Evolutionary conservation across 1,140 invertebrate species (phyloP).

Genomic region (Belonocnema kinseyi): DNA sequence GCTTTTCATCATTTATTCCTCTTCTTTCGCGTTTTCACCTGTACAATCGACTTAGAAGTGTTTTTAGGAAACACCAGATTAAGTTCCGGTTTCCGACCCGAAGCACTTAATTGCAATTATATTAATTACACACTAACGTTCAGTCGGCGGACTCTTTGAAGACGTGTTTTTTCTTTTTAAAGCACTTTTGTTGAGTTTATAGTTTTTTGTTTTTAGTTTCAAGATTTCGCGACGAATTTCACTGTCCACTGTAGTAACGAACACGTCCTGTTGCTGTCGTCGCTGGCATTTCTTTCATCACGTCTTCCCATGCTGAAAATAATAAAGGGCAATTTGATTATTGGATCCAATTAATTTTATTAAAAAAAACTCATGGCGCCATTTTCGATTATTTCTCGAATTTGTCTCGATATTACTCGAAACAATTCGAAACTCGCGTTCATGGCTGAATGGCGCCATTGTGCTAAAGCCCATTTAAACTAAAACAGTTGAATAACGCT

Average conservation of each 20-base stretch:
- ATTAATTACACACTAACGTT: constrained; percentile 21
- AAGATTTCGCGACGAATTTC: constrained; percentile 56
- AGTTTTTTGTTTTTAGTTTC: too few relatives aligned
- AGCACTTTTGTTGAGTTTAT: constrained; percentile 33
- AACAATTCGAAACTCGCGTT: too few relatives aligned
- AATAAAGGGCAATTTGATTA: constrained; percentile 30
- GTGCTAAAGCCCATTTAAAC: too few relatives aligned
- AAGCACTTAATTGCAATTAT: constrained; percentile 7
- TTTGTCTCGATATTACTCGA: too few relatives aligned
- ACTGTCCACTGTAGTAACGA: constrained; percentile 73
- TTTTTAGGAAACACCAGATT: not conserved
- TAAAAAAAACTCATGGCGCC: too few relatives aligned
- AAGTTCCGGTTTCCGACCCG: constrained; percentile 9
- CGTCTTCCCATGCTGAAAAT: constrained; percentile 68
- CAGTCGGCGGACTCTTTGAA: constrained; percentile 14
- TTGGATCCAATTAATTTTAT: not conserved
- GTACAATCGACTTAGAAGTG: constrained; percentile 48
- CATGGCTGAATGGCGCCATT: too few relatives aligned
- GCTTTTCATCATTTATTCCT: constrained; percentile 17
- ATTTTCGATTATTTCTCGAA: too few relatives aligned
- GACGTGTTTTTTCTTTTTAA: constrained; percentile 39
- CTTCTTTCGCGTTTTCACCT: constrained; percentile 50
- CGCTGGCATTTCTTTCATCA: constrained; percentile 68
- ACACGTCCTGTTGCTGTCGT: constrained; percentile 62
- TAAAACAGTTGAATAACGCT: too few relatives aligned